Evolutionary conservation across 2,113 vertebrate genomes (phyloP).

Genomic region (Dicentrarchus labrax): DNA sequence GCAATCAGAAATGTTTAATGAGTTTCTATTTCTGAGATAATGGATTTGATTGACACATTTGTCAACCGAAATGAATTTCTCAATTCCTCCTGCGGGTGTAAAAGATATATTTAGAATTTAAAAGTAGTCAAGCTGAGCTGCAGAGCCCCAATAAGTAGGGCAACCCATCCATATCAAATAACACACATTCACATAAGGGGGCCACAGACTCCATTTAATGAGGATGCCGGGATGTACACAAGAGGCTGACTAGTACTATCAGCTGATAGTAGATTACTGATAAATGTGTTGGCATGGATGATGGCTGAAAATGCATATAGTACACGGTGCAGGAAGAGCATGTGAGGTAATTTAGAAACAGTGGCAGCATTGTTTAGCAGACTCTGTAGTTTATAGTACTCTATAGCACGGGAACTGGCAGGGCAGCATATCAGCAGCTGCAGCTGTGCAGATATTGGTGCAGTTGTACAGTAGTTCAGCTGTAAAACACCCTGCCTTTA

Average conservation of each 20-base stretch:
- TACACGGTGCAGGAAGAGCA: neutral
- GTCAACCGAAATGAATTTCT: conserved; percentile 23
- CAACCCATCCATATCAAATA: conserved; percentile 31
- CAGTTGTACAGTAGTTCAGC: conserved; percentile 9
- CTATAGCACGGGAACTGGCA: conserved; percentile 23
- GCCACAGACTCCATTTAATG: conserved; percentile 25
- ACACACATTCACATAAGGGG: conserved; percentile 4
- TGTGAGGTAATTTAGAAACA: neutral
- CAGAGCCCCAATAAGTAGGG: conserved; percentile 48
- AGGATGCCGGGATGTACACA: conserved; percentile 16
- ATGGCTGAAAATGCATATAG: neutral
- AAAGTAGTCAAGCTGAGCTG: conserved; percentile 38
- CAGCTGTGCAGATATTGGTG: conserved; percentile 34
- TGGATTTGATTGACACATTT: conserved; percentile 7
- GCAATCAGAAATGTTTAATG: conserved; percentile 12
- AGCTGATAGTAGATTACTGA: conserved; percentile 9
- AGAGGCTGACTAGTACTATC: neutral
- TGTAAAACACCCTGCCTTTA: conserved; percentile 32
- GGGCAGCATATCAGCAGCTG: conserved; percentile 4
- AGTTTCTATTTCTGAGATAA: conserved; percentile 18
- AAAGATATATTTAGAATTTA: conserved; percentile 52
- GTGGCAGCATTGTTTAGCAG: neutral
- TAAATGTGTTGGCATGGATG: neutral
- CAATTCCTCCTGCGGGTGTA: neutral
- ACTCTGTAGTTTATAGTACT: neutral